Percentiles rank a stretch among this genome's conserved stretches.
phyloP scores from a whole-genome alignment of 2,888 invertebrate species.

The Scelioninae gen. 1 region DNA sequence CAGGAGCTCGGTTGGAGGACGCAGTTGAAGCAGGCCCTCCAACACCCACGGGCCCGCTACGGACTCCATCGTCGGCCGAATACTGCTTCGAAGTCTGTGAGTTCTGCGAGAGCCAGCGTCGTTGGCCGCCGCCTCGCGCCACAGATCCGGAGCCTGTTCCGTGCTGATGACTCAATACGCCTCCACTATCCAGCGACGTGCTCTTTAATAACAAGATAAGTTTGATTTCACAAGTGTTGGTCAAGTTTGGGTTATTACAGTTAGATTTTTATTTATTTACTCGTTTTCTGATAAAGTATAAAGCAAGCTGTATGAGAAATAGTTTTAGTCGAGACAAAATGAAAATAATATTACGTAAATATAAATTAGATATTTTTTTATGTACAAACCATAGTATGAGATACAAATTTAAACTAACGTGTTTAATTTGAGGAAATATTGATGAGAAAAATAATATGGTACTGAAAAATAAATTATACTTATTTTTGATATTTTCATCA shows the following conservation, averaged over 20 bases:
- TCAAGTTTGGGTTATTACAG: neutral
- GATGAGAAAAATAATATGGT: too few relatives aligned
- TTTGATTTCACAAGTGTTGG: conserved; percentile 18
- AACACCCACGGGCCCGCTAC: conserved; percentile 79
- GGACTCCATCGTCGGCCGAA: conserved; percentile 77
- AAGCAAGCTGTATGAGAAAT: too few relatives aligned
- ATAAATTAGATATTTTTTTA: too few relatives aligned
- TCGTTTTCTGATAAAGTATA: too few relatives aligned
- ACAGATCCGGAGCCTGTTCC: conserved; percentile 83
- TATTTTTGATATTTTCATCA: too few relatives aligned
- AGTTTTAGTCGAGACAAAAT: too few relatives aligned
- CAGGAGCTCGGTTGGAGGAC: conserved; percentile 79
- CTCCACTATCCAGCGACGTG: conserved; percentile 79
- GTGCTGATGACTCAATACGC: conserved; percentile 77
- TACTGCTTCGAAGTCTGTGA: conserved; percentile 78
- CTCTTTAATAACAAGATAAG: conserved; percentile 75
- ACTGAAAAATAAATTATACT: too few relatives aligned
- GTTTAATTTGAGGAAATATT: too few relatives aligned
- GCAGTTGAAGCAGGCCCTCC: conserved; percentile 83
- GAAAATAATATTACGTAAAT: too few relatives aligned
- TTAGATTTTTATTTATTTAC: neutral
- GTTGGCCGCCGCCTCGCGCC: conserved; percentile 79
- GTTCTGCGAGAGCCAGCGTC: conserved; percentile 80
- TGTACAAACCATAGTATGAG: too few relatives aligned
- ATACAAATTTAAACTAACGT: too few relatives aligned